Conservation (phyloP, 2,888 invertebrate genomes). For the Andricus quercusramuli region DNA sequence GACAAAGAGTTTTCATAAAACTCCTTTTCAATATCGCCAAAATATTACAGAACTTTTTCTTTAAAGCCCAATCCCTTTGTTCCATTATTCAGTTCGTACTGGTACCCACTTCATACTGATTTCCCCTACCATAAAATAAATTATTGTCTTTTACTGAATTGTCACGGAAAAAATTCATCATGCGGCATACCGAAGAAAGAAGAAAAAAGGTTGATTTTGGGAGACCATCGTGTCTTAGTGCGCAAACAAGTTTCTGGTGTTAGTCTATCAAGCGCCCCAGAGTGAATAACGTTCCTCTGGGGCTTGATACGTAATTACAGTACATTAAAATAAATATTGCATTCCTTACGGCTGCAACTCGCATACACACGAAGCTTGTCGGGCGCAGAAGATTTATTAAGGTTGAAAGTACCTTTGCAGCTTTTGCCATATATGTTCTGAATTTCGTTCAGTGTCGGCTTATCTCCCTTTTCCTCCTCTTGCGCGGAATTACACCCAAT, state of each 20-base stretch:
- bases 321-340: conserved; percentile 62
- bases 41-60: no score
- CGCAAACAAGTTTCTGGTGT: neutral
- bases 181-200: no score
- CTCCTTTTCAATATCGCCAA: no score
- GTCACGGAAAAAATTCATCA: no score
- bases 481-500: conserved; percentile 33
- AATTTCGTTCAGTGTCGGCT: conserved; percentile 26
- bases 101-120: no score
- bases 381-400: conserved; percentile 19
- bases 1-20: no score
- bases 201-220: no score
- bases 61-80: no score
- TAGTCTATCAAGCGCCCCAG: conserved; percentile 33
- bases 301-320: conserved; percentile 58
- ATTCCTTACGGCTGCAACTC: conserved; percentile 49
- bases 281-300: conserved; percentile 51
- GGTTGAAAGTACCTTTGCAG: conserved; percentile 30
- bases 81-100: no score
- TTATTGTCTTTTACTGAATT: no score
- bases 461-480: conserved; percentile 3
- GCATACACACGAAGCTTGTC: conserved; percentile 43
- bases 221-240: no score
- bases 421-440: neutral
- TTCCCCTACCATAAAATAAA: no score